Base-by-base conservation (phyloP, 2,888 invertebrate species). In the Koerneria pararmatus region DNA sequence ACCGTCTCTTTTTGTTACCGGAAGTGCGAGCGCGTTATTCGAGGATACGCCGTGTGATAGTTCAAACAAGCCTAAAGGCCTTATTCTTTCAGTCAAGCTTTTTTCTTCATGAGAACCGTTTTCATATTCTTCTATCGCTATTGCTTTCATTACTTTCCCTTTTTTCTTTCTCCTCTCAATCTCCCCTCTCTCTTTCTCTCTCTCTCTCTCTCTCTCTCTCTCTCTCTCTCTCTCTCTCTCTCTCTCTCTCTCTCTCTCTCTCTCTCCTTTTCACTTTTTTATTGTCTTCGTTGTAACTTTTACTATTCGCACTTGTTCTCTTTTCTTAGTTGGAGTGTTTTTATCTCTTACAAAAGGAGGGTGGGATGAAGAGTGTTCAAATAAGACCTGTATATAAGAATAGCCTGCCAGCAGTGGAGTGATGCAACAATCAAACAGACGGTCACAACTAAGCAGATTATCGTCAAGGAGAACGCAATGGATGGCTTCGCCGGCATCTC, bases 321-420 rank as follows among this genome's bases (percentile, higher is more conserved):
- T n/a, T n/a, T n/a, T 48, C 48, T n/a, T 48, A 48, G n/a, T 48
- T 48, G 24, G 32, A n/a, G 27, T 32, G 24, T 19, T 8, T n/a
- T 29, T 32, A 22, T 29, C 22, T 0, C 37, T 68, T 27, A 46
- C 29, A 34, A 54, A 32, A 8, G 29, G 15, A n/a, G 24, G 37
- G 41, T 19, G 60, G 22, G 24, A 46, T 11, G 34, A 15, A 41
- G 24, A 19, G 24, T 27, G 15, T 24, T n/a, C 65, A 61, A n/a
- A n/a, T n/a, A n/a, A n/a, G 49, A 79, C 78, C 75, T 71, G 60
- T 78, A 79, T 27, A 80, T 79, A 41, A 78, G 70, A 34, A 77
- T 67, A 4, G 75, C 72, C 58, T 79, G 79, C 79, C 79, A 79
- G 31, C 76, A 71, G 62, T 78, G 78, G 24, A 79, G 66, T 51